Percentiles rank a stretch among this genome's conserved stretches.
Evolutionary conservation across 2,797 vertebrate genomes (phyloP).

Genomic region (Cyprinodon diabolis): DNA sequence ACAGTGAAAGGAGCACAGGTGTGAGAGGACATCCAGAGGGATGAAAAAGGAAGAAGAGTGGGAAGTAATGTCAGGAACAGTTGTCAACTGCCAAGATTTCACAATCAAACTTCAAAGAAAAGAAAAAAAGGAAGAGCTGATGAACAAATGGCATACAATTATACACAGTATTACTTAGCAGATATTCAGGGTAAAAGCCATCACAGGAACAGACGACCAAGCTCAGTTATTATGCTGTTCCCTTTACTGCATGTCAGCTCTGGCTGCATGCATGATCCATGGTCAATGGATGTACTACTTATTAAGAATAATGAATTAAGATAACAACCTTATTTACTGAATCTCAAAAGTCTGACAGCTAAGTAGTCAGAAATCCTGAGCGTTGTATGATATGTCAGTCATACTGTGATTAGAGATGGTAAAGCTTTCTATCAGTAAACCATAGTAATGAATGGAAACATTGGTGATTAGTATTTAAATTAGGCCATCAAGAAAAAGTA

Average conservation of each 20-base stretch:
- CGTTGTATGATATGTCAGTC: conserved; percentile 21
- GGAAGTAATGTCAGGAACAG: conserved; percentile 6
- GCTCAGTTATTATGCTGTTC: conserved; percentile 18
- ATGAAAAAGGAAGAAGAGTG: not conserved
- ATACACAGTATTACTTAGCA: conserved; percentile 28
- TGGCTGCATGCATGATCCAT: conserved; percentile 39
- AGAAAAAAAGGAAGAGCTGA: conserved; percentile 10
- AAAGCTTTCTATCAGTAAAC: conserved; percentile 1
- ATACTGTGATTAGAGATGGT: conserved; percentile 11
- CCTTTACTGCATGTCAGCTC: conserved; percentile 11
- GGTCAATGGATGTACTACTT: conserved; percentile 29
- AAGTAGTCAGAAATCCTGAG: not conserved
- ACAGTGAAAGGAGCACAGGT: conserved; percentile 29
- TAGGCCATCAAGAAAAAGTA: not conserved
- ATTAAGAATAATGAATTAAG: conserved; percentile 25
- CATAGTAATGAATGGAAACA: not conserved
- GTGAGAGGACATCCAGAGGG: conserved; percentile 39
- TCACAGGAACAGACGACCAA: conserved; percentile 10
- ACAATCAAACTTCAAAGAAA: conserved; percentile 33
- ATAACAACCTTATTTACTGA: conserved; percentile 5
- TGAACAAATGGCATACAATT: conserved; percentile 13
- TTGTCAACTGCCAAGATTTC: conserved; percentile 22
- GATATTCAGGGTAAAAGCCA: conserved; percentile 24
- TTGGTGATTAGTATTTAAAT: conserved; percentile 14
- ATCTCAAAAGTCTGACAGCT: conserved; percentile 8